These are phyloP conservation scores for Cherax quadricarinatus DNA, from an alignment of 1,140 invertebrate species.

Conservation along the genomic window DNA sequence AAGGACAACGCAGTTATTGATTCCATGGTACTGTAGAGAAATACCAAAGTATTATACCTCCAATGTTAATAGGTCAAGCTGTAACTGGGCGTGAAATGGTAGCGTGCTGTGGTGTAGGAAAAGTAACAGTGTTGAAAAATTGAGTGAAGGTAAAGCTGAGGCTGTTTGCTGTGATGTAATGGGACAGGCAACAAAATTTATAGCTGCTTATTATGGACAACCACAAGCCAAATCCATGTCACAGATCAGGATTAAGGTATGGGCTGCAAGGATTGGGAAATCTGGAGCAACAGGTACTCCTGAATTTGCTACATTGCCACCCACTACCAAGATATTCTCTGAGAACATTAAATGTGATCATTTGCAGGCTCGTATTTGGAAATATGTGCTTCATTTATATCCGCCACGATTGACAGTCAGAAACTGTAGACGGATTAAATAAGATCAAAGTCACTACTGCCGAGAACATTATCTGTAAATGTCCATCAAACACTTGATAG, in stretches of 20 bases:
- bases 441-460: constrained; percentile 34
- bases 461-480: constrained; percentile 26
- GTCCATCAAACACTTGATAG: neutral
- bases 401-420: constrained; percentile 10
- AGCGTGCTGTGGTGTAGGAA: constrained; percentile 24
- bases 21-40: constrained; percentile 32
- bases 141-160: constrained; percentile 31
- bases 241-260: constrained; percentile 26
- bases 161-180: constrained; percentile 30
- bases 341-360: constrained; percentile 24
- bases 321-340: constrained; percentile 34
- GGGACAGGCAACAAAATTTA: too few species aligned
- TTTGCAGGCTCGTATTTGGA: constrained; percentile 17
- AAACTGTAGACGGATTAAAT: constrained; percentile 18
- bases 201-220: constrained; percentile 39
- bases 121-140: constrained; percentile 17
- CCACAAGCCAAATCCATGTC: constrained; percentile 43
- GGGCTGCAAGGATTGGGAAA: constrained; percentile 30
- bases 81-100: constrained; percentile 26
- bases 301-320: constrained; percentile 21
- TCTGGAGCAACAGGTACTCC: constrained; percentile 39
- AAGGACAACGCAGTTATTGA: constrained; percentile 22
- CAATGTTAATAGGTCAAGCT: constrained; percentile 36
- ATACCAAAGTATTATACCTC: constrained; percentile 21
- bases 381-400: constrained; percentile 21